These are phyloP conservation scores for Cephus pulcher DNA, from an alignment of 2,888 invertebrate genomes.

Conservation along the genomic window DNA sequence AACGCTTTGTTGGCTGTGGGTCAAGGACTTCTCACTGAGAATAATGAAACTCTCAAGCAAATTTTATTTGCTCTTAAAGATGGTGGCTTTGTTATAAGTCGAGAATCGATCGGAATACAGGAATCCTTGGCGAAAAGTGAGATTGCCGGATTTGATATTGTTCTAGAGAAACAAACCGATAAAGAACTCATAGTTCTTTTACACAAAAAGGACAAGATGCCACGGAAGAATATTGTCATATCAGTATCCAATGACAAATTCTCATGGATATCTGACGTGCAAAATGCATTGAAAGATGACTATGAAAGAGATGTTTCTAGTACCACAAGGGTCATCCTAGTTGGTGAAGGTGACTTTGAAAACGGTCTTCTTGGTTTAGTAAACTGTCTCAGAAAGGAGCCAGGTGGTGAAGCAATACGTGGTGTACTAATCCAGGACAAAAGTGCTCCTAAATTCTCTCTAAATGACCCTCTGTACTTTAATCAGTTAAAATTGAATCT, in stretches of 20 bases:
- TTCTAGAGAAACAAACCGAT: conserved; percentile 46
- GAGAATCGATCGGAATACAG: conserved; percentile 32
- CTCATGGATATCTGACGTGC: conserved; percentile 60
- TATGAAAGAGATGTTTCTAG: conserved; percentile 66
- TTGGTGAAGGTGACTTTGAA: conserved; percentile 75
- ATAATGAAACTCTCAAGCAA: conserved; percentile 18
- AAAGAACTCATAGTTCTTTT: conserved; percentile 40
- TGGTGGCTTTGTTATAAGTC: conserved; percentile 51
- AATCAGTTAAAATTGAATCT: conserved; percentile 79
- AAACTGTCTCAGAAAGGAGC: conserved; percentile 87
- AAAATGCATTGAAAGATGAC: conserved; percentile 49
- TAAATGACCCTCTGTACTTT: conserved; percentile 74
- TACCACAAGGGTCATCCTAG: conserved; percentile 72
- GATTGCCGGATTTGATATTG: conserved; percentile 34
- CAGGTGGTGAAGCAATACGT: conserved; percentile 72
- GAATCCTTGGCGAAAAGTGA: conserved; percentile 14
- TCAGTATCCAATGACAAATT: conserved; percentile 53
- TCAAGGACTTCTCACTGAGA: conserved; percentile 67
- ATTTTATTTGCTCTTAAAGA: conserved; percentile 29
- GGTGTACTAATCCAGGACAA: conserved; percentile 73
- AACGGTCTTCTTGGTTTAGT: conserved; percentile 90
- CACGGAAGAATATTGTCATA: conserved; percentile 49
- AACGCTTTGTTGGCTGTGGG: conserved; percentile 70
- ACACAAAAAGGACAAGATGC: conserved; percentile 33
- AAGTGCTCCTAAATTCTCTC: conserved; percentile 75